Evolutionary conservation across 2,113 vertebrate genomes (phyloP).

Genomic region (Ailurus styani): DNA sequence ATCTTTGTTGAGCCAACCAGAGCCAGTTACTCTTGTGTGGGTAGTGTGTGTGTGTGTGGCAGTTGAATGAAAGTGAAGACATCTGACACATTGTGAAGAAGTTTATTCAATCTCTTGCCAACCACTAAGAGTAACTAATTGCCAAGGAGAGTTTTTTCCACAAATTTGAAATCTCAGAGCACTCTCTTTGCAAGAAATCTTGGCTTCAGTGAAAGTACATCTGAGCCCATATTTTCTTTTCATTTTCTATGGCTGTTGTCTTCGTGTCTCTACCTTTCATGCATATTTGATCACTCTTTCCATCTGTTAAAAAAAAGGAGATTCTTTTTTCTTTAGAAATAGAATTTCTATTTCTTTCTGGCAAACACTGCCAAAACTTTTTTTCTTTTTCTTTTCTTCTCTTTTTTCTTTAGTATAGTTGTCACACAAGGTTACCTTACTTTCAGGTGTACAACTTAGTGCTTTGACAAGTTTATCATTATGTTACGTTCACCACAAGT

Average conservation of each 20-base stretch:
- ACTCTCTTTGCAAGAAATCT: background rate
- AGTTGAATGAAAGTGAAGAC: background rate
- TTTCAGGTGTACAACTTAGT: background rate
- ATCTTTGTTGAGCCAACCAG: slow-evolving; percentile 1
- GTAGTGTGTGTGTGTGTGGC: background rate
- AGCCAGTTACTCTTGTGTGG: background rate
- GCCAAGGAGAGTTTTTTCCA: background rate
- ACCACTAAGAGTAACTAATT: background rate
- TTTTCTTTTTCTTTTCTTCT: no score
- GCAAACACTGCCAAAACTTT: background rate
- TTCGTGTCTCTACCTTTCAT: background rate
- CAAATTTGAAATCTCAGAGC: background rate
- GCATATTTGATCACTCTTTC: background rate
- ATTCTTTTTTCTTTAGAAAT: background rate
- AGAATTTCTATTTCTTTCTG: background rate
- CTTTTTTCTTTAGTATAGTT: background rate
- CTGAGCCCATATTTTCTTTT: slow-evolving; percentile 6
- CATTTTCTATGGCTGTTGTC: background rate
- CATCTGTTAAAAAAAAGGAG: background rate
- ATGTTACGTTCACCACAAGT: background rate
- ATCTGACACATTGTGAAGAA: background rate
- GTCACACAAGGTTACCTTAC: background rate
- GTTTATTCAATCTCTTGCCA: slow-evolving; percentile 31
- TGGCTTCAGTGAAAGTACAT: background rate
- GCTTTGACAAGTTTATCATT: background rate